Conservation (phyloP, 2,888 invertebrate species). For the Ochropleura leucogaster region DNA sequence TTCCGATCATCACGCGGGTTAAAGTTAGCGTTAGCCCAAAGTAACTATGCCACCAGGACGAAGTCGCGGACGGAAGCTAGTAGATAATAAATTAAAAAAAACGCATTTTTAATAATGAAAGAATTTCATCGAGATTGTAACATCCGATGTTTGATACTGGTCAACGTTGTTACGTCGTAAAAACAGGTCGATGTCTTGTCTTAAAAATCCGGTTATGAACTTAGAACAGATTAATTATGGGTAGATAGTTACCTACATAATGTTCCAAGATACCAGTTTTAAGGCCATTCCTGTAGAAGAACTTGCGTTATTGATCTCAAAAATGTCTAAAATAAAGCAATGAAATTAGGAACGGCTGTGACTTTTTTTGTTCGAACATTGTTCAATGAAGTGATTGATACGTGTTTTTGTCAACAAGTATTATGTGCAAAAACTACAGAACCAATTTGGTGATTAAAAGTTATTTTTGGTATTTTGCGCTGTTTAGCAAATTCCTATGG, state of each 20-base stretch:
- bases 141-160: neutral
- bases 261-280: constrained; percentile 19
- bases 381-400: constrained; percentile 30
- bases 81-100: no score
- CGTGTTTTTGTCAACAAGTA: constrained; percentile 20
- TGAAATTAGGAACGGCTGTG: constrained; percentile 1
- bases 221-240: neutral
- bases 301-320: constrained; percentile 8
- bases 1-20: no score
- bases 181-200: constrained; percentile 2
- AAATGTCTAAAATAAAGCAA: constrained; percentile 14
- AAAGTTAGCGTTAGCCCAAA: no score
- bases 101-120: neutral
- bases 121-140: constrained; percentile 4
- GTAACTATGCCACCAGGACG: no score
- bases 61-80: no score
- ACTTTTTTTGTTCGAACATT: constrained; percentile 25
- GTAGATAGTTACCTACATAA: neutral
- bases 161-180: neutral
- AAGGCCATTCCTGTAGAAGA: constrained; percentile 30
- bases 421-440: constrained; percentile 8
- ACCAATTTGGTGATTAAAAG: neutral
- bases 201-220: constrained; percentile 39
- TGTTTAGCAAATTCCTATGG: neutral
- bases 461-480: neutral